Base-by-base conservation (phyloP, 1,140 invertebrate genomes). In the Papilio polyxenes region DNA sequence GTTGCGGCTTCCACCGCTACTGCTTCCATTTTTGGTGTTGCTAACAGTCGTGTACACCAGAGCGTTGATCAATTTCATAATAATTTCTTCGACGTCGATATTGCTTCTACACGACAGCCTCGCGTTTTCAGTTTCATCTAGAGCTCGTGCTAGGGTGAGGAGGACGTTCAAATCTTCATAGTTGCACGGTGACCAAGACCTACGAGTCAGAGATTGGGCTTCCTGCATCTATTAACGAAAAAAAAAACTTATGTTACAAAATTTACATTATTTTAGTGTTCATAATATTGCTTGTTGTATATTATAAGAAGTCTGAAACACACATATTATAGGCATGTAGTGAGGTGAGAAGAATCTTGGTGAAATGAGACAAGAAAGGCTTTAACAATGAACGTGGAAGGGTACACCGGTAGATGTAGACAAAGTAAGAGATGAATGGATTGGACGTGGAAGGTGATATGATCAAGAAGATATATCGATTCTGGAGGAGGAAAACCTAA, bases 21-120 rank as follows among this genome's bases (percentile, higher is more conserved):
- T 44, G 48, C 77, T 80, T 77, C 65, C 74, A 48, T 13, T 49
- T 31, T 80, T 80, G 65, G 82, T 80, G 13, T 31, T 51, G 59
- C 48, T 48, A 48, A 80, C 40, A 80, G 89, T 84, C 0, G 89
- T 87, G 20, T 87, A 87, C 8, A 93, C 85, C 44, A 93, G 77
- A 7, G 91, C 91, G n/a, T 93, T 92, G 11, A 92, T 85, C 23
- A 93, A 81, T 81, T 91, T 91, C 79, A 87, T 84, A 11, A 93
- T 91, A 37, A 93, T 88, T 49, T 91, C 91, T 82, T 90, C 89
- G 37, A 83, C 80, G 49, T 87, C 85, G 77, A 81, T 82, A 6
- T 83, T 53, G 72, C 15, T 79, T 37, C n/a, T 80, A 44, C 78
- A 80, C 10, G 40, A 48, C 23, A 48, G 69, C 82, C 83, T 85